Evolutionary conservation across 2,888 invertebrate species (phyloP).

Genomic region (Ferrisia virgata): DNA sequence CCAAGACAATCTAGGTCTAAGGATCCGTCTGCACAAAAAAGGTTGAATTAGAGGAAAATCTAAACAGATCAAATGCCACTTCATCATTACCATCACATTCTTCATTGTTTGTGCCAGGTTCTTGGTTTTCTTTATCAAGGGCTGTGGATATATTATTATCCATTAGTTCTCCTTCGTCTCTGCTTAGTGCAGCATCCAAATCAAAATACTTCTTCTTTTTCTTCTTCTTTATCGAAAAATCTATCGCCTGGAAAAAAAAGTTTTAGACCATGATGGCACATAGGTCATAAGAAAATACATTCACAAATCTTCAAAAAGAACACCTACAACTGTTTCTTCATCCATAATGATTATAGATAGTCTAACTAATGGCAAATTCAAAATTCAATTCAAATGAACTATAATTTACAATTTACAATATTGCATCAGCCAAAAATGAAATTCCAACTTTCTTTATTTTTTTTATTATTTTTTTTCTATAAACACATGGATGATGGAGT

Average conservation of each 20-base stretch:
- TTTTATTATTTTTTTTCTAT: background rate
- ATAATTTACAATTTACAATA: background rate
- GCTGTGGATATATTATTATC: conserved; percentile 52
- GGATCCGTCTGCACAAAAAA: conserved; percentile 46
- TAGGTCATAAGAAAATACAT: background rate
- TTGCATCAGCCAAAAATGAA: conserved; percentile 9
- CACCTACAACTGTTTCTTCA: no score
- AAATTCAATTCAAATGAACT: background rate
- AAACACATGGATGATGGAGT: conserved; percentile 24
- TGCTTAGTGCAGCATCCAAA: conserved; percentile 76
- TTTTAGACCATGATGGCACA: background rate
- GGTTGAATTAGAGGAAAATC: background rate
- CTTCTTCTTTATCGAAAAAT: conserved; percentile 69
- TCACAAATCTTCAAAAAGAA: background rate
- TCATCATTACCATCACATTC: conserved; percentile 60
- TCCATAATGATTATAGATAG: no score
- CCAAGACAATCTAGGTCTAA: conserved; percentile 72
- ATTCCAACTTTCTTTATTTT: background rate
- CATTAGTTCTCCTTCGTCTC: conserved; percentile 54
- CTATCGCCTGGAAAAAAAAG: background rate
- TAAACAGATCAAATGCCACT: background rate
- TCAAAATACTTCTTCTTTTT: conserved; percentile 95
- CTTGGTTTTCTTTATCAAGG: conserved; percentile 57
- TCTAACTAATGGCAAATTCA: background rate
- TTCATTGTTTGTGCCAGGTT: conserved; percentile 63